Percentiles rank a stretch among this genome's conserved stretches.
Evolutionary conservation across 1,140 invertebrate species (phyloP).

Genomic region (Diuraphis noxia): DNA sequence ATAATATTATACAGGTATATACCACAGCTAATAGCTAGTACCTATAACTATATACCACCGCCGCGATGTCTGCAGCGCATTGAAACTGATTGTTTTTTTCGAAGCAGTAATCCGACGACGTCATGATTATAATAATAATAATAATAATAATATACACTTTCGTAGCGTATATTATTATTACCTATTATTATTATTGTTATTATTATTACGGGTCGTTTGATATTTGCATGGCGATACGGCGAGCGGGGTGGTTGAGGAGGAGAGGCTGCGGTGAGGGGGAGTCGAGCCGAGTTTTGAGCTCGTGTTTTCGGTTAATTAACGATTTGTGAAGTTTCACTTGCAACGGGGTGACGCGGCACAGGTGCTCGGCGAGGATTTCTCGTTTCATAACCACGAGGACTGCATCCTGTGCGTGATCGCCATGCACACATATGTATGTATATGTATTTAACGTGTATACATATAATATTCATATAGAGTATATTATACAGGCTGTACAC

Average conservation of each 20-base stretch:
- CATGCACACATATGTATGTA: no score
- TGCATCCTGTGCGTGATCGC: slow-evolving; percentile 44
- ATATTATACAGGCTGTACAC: neutral
- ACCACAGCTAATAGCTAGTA: no score
- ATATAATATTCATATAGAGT: neutral
- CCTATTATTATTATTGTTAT: no score
- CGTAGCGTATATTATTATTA: no score
- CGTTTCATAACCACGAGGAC: neutral
- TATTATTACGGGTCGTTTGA: neutral
- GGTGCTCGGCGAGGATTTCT: slow-evolving; percentile 16
- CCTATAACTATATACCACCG: no score
- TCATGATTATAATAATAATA: neutral
- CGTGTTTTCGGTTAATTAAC: slow-evolving; percentile 8
- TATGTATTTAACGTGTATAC: no score
- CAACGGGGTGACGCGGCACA: slow-evolving; percentile 8
- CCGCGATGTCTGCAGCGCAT: neutral
- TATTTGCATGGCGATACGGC: neutral
- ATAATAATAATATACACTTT: neutral
- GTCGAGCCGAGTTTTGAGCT: neutral
- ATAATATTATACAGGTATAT: neutral
- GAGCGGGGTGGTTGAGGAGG: no score
- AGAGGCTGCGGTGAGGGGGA: no score
- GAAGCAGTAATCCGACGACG: neutral
- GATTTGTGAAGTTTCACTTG: neutral
- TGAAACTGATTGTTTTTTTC: neutral